Base-by-base conservation (phyloP, 2,888 invertebrate genomes). In the Drosophila ustulata region DNA sequence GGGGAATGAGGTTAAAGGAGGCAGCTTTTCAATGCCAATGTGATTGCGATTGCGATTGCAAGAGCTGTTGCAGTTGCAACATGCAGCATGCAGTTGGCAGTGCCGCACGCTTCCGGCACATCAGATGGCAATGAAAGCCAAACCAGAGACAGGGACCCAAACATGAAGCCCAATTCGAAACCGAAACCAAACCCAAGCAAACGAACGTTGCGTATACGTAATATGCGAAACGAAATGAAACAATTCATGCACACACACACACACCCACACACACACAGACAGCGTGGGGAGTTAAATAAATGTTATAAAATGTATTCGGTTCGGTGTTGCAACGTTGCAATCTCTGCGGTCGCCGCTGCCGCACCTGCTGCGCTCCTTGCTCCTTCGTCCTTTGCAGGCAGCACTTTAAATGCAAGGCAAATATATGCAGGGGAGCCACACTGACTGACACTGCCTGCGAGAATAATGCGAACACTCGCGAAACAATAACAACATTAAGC, bases 241-340 rank as follows among this genome's bases (percentile, higher is more conserved):
- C 79, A 85, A 82, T 82, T 72, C 80, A 66, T 49, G 32, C 32
- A 61, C 63, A 61, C 53, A 56, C 53, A 64, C 61, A 43, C 32
- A 56, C 41, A 37, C 41, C 45, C 23, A 25, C 55, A 61, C 39
- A 23, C 8, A 7, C 39, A 23, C 8, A 7, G 3, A 8, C 13
- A 41, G 7, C 1, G 25, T n/a, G 62, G 64, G 34, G 8, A 23
- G 62, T 62, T 55, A 70, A 80, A 80, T 78, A 80, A 72, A 75
- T 82, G 82, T 82, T 85, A 82, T 82, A 82, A 82, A 82, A 80
- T 85, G 82, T 85, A 69, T 80, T 74, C 63, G 71, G 37, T 63
- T 53, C 66, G 49, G 41, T 55, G 49, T 51, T 78, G 79, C 78
- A 69, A 55, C 76, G 57, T 57, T 58, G 64, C 79, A 75, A 67